These are phyloP conservation scores for Lissonota sp. DNA, from an alignment of 2,888 invertebrate species.

Conservation along the genomic window DNA sequence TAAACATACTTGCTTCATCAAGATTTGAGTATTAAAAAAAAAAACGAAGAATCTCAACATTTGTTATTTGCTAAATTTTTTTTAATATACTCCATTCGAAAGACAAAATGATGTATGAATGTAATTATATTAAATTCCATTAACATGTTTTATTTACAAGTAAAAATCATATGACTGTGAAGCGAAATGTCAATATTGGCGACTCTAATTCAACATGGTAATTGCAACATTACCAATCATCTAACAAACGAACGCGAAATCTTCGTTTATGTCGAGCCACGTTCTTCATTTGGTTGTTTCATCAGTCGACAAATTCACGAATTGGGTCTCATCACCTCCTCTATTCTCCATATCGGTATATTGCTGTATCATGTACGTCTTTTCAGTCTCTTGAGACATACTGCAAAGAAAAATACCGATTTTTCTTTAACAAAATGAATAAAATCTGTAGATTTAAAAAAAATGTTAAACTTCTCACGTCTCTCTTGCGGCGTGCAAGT, in stretches of 20 bases:
- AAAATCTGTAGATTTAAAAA: no score
- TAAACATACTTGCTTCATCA: no score
- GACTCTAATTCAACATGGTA: not conserved
- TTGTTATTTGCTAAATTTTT: not conserved
- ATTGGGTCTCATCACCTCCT: not conserved
- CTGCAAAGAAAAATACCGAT: not conserved
- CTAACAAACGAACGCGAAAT: not conserved
- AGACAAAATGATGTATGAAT: not conserved
- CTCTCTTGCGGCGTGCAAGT: conserved; percentile 83
- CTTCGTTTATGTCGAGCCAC: not conserved
- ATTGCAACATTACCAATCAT: conserved; percentile 18
- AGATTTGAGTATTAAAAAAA: no score
- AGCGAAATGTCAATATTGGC: not conserved
- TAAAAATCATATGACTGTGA: not conserved
- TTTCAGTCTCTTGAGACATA: no score
- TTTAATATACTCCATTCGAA: not conserved
- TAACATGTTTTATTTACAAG: conserved; percentile 37
- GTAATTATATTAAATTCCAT: not conserved
- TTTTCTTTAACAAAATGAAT: conserved; percentile 6
- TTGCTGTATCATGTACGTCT: not conserved
- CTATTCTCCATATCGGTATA: not conserved
- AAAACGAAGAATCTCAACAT: not conserved
- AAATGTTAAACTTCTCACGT: conserved; percentile 71
- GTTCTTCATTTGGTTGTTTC: not conserved
- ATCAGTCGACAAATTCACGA: conserved; percentile 20